Base-by-base conservation (phyloP, 2,888 invertebrate species). In the Alloplasta piceator region DNA sequence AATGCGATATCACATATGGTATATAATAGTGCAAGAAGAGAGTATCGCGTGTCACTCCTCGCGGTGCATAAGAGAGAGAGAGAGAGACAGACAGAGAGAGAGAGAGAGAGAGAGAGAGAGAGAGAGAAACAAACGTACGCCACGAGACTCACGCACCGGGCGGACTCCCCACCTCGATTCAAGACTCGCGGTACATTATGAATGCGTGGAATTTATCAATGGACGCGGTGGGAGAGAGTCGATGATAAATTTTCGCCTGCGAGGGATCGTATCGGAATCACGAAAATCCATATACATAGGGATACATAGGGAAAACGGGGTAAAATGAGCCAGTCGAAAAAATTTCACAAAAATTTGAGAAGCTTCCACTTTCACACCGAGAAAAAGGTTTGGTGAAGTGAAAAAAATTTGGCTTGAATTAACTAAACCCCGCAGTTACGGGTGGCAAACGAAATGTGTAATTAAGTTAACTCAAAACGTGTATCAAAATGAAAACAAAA, bases 131-230 rank as follows among this genome's bases (percentile, higher is more conserved):
- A 73, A n/a, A 61, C 70, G 58, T 68, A 55, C 66, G 73, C 64
- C 61, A 68, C 70, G 77, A 71, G 77, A 71, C 74, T 74, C 70
- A 78, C 78, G 78, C 81, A 81, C 78, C 81, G 60, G 81, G 81
- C 74, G 75, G 75, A 76, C 79, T 78, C 75, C 72, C 60, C 75
- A 43, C 63, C 58, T 61, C 60, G 36, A 5, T 43, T 5, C 60
- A 78, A 82, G 66, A 75, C 68, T 26, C 85, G 84, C 76, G 85
- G 78, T 83, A 85, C 87, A 85, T 90, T 90, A 89, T 89, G 91
- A 90, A 91, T 90, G 90, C 87, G 86, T 87, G 89, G 90, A 91
- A 91, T 91, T 91, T 91, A 91, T 91, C 91, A 91, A 91, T 91
- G 91, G 90, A 90, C 88, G 87, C 86, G n/a, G 46, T 46, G 46